phyloP scores from a whole-genome alignment of 2,888 invertebrate genomes.

The Sturmia bella region DNA sequence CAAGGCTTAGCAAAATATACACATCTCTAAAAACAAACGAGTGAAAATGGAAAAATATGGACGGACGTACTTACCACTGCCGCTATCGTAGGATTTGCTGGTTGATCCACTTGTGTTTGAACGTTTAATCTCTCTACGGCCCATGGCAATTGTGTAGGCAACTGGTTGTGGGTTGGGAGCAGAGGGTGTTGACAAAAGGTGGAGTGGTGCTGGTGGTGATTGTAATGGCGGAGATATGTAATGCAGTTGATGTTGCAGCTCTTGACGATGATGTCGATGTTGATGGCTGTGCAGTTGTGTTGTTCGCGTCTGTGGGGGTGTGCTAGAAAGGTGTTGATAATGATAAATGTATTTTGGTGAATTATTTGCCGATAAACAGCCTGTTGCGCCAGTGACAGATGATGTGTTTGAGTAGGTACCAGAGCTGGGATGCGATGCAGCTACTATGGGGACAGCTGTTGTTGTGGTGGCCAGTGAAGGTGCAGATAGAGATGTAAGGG shows the following conservation, averaged over 20 bases:
- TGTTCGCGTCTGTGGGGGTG: constrained; percentile 61
- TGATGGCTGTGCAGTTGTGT: constrained; percentile 62
- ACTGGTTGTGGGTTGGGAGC: constrained; percentile 51
- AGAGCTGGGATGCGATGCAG: constrained; percentile 48
- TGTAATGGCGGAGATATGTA: constrained; percentile 58
- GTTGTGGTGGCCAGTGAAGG: constrained; percentile 73
- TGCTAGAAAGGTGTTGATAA: constrained; percentile 67
- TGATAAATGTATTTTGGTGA: constrained; percentile 71
- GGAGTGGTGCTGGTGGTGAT: constrained; percentile 63
- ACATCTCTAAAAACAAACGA: constrained; percentile 21
- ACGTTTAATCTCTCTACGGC: constrained; percentile 82
- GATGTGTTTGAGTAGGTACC: constrained; percentile 53
- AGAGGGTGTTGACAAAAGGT: constrained; percentile 59
- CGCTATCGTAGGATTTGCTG: constrained; percentile 79
- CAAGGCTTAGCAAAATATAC: constrained; percentile 5
- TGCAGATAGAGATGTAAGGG: constrained; percentile 75
- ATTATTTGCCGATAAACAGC: constrained; percentile 72
- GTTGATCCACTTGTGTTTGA: constrained; percentile 81
- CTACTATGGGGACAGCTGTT: constrained; percentile 69
- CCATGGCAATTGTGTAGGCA: constrained; percentile 75
- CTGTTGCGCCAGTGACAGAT: constrained; percentile 71
- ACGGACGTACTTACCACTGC: constrained; percentile 78
- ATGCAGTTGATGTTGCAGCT: constrained; percentile 46
- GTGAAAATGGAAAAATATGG: not conserved
- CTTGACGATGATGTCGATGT: constrained; percentile 56